Conservation (phyloP, 2,888 invertebrate species). For the Caprella mutica region DNA sequence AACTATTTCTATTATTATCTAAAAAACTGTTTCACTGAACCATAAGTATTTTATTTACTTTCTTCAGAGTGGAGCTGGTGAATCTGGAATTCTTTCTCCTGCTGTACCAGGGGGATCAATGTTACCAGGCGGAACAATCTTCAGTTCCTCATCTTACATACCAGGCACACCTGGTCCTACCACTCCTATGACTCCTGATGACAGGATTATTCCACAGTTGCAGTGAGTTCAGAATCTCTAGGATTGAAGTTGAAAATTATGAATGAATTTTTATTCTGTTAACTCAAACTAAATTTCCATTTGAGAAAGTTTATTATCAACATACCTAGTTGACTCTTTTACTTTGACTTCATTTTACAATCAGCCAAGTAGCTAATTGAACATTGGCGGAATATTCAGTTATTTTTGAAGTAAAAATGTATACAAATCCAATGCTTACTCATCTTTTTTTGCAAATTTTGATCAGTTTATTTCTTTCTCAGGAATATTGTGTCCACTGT, state of each 20-base stretch:
- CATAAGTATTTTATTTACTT: not conserved
- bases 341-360: too few species aligned
- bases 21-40: too few species aligned
- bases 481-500: conserved; percentile 98
- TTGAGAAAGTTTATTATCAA: too few species aligned
- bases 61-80: conserved; percentile 40
- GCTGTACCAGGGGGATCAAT: conserved; percentile 19
- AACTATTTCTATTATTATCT: not conserved
- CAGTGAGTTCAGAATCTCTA: too few species aligned
- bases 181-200: conserved; percentile 87
- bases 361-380: too few species aligned
- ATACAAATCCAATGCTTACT: too few species aligned
- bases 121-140: not conserved
- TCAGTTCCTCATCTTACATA: conserved; percentile 26
- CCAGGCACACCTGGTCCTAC: conserved; percentile 67
- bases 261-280: too few species aligned
- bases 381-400: too few species aligned
- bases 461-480: conserved; percentile 36
- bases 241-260: too few species aligned
- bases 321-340: too few species aligned
- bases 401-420: too few species aligned
- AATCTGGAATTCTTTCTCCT: conserved; percentile 49
- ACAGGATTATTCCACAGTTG: conserved; percentile 82
- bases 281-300: too few species aligned
- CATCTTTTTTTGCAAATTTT: conserved; percentile 12